Percentiles rank a stretch among this genome's conserved stretches.
phyloP scores from a whole-genome alignment of 1,140 invertebrate species.

The Lepidurus packardi region DNA sequence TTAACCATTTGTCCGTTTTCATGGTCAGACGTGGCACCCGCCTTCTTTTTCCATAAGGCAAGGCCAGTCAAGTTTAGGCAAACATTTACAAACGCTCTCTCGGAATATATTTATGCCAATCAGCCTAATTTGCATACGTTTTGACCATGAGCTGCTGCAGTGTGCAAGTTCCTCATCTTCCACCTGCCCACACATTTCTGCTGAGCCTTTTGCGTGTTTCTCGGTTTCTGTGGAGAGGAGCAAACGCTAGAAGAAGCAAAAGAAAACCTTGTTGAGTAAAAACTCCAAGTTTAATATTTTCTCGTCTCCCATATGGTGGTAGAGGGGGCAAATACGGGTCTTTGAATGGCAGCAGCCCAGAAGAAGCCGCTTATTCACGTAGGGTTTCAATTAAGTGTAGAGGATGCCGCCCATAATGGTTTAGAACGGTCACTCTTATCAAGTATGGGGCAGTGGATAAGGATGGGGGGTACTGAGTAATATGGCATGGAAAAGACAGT shows the following conservation, averaged over 20 bases:
- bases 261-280: neutral
- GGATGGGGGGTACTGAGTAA: neutral
- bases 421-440: neutral
- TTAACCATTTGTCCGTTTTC: constrained; percentile 11
- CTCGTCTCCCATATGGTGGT: neutral
- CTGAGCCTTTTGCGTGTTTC: neutral
- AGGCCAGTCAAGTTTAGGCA: neutral
- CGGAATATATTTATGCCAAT: constrained; percentile 1
- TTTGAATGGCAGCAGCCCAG: neutral
- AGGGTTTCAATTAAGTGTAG: constrained; percentile 16
- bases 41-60: neutral
- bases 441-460: neutral
- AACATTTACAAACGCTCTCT: neutral
- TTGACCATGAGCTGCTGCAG: neutral
- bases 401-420: constrained; percentile 3
- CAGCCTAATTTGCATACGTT: neutral
- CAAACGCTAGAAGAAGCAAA: neutral
- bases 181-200: neutral
- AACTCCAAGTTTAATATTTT: neutral
- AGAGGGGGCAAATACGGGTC: neutral
- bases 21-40: constrained; percentile 8
- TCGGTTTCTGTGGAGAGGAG: neutral
- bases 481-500: neutral
- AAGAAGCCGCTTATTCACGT: neutral
- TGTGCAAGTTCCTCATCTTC: neutral